phyloP scores from a whole-genome alignment of 2,888 invertebrate species.

The Hydriomena furcata region DNA sequence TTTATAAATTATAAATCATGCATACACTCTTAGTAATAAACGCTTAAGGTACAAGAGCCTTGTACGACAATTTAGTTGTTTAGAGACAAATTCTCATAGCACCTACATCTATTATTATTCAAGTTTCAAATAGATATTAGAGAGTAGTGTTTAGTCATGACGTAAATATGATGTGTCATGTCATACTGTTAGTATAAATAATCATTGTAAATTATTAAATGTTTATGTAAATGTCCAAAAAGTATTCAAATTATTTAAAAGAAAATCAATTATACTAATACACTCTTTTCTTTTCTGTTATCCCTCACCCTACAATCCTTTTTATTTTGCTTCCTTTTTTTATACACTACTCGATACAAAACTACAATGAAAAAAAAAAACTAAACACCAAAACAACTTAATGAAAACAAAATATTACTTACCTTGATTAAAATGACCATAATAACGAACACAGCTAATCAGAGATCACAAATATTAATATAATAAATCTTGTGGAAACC shows the following conservation, averaged over 20 bases:
- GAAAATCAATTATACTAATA: conserved; percentile 78
- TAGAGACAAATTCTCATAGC: conserved; percentile 79
- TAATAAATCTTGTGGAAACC: conserved; percentile 36
- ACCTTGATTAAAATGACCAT: conserved; percentile 28
- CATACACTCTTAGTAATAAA: conserved; percentile 81
- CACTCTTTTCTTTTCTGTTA: conserved; percentile 74
- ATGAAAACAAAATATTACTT: conserved; percentile 20
- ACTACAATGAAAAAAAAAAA: conserved; percentile 1
- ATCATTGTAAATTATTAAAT: conserved; percentile 84
- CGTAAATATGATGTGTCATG: conserved; percentile 80
- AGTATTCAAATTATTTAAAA: conserved; percentile 84
- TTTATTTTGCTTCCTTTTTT: conserved; percentile 40
- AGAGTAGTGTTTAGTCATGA: conserved; percentile 75
- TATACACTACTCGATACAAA: conserved; percentile 3
- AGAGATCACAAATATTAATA: conserved; percentile 34
- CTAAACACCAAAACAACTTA: background rate
- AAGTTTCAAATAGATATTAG: conserved; percentile 80
- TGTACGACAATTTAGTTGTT: conserved; percentile 73
- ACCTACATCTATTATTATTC: conserved; percentile 68
- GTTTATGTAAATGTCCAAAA: conserved; percentile 84
- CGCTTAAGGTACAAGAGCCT: conserved; percentile 76
- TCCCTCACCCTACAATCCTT: conserved; percentile 54
- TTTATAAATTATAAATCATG: conserved; percentile 80
- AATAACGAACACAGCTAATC: conserved; percentile 31
- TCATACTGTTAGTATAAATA: conserved; percentile 81